Conservation (phyloP, 1,140 invertebrate species). For the Campoletis sonorensis region DNA sequence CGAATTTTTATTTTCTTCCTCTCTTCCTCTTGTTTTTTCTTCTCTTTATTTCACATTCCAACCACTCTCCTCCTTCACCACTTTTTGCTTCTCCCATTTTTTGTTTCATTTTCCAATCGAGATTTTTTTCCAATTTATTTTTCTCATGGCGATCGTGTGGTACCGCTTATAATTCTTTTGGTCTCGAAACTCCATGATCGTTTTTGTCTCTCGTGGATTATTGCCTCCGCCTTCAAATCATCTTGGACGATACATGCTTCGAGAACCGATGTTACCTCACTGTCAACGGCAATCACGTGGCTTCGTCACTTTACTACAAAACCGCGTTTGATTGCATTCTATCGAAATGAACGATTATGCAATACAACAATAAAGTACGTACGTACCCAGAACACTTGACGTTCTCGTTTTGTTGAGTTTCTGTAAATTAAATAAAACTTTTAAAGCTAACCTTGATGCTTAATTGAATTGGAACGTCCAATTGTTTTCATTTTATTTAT, state of each 20-base stretch:
- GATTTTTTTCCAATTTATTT: no score
- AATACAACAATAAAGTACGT: not conserved
- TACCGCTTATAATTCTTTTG: not conserved
- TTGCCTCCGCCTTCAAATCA: not conserved
- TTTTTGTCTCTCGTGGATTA: not conserved
- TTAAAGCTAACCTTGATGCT: not conserved
- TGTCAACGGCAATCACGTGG: constrained; percentile 31
- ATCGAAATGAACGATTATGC: constrained; percentile 34
- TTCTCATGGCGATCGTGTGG: not conserved
- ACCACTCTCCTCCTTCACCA: not conserved
- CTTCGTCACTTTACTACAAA: not conserved
- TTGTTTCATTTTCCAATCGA: not conserved
- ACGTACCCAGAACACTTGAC: constrained; percentile 5
- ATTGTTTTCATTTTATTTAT: no score
- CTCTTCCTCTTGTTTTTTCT: no score
- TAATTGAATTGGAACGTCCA: no score
- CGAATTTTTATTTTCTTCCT: not conserved
- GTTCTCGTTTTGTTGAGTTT: not conserved
- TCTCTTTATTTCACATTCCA: no score
- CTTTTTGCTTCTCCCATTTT: not conserved
- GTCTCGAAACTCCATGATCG: constrained; percentile 1
- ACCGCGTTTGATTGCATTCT: constrained; percentile 20
- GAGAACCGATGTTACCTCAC: constrained; percentile 34
- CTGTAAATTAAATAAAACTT: not conserved
- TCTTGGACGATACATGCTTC: not conserved